Base-by-base conservation (phyloP, 2,888 invertebrate species). In the Patella pellucida region DNA sequence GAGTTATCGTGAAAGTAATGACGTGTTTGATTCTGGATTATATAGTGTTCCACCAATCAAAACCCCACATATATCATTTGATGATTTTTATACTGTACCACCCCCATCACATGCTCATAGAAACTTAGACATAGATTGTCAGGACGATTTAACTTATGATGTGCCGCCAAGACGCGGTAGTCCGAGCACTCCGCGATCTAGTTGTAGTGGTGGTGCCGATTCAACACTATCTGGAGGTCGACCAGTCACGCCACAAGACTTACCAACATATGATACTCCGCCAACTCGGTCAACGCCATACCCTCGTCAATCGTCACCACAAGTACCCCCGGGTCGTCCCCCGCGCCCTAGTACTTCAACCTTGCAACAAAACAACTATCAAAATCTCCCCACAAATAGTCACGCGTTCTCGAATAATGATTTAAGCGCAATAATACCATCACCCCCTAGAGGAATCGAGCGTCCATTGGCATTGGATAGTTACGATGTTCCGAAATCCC, bases 351-450 rank as follows among this genome's bases (percentile, higher is more conserved):
- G 73, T 27, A 71, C 77, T 73, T 78, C 80, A 70, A 78, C 73
- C 23, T 23, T 72, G 19, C 56, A 76, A 41, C 84, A 83, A 73
- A 85, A 85, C 67, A 83, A 84, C 5, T 88, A 89, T 72, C 85
- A 86, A 80, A 88, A 89, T 74, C 72, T 89, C n/a, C 88, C 87
- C 19, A 74, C 81, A 19, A 86, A 83, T 74, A 86, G 86, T 79
- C 82, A 80, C 76, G 76, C 81, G 16, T 81, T 78, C 51, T 52
- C 73, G 19, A 79, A 77, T 23, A 72, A 52, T 68, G 62, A 83
- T 73, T 78, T 84, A 41, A 82, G 81, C 54, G 80, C 82, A 52
- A 81, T 84, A 70, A 83, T 84, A 2, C 76, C 77, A 72, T 84
- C 82, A 9, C 80, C 75, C 16, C 78, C 81, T 19, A 79, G 78